phyloP scores from a whole-genome alignment of 2,888 invertebrate genomes.

The Eupithecia subfuscata region DNA sequence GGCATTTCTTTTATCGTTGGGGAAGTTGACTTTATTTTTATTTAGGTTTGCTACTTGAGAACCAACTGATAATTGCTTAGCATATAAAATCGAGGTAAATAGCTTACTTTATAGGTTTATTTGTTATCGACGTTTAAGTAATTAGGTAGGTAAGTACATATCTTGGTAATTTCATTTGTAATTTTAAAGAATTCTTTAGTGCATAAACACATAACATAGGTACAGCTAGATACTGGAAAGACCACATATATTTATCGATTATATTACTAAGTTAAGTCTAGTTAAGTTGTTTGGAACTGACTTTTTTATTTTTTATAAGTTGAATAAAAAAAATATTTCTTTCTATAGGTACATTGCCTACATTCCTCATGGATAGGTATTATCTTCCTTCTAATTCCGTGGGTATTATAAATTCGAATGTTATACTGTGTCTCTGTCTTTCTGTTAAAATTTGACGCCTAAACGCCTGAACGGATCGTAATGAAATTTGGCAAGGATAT shows the following conservation, averaged over 20 bases:
- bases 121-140: not conserved
- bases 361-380: not conserved
- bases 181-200: not conserved
- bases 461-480: not conserved
- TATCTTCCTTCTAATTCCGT: no score
- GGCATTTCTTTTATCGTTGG: constrained; percentile 7
- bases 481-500: not conserved
- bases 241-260: no score
- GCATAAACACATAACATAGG: no score
- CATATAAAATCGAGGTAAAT: not conserved
- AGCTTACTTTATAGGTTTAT: not conserved
- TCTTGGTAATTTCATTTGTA: not conserved
- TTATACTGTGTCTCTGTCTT: no score
- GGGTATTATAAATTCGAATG: not conserved
- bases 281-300: no score
- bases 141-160: not conserved
- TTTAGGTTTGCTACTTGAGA: constrained; percentile 2
- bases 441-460: no score
- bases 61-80: not conserved
- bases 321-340: no score
- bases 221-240: no score
- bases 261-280: no score
- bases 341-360: not conserved
- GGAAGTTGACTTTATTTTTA: not conserved
- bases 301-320: no score